Base-by-base conservation (phyloP, 2,113 vertebrate species). In the Cyprinodon variegatus region DNA sequence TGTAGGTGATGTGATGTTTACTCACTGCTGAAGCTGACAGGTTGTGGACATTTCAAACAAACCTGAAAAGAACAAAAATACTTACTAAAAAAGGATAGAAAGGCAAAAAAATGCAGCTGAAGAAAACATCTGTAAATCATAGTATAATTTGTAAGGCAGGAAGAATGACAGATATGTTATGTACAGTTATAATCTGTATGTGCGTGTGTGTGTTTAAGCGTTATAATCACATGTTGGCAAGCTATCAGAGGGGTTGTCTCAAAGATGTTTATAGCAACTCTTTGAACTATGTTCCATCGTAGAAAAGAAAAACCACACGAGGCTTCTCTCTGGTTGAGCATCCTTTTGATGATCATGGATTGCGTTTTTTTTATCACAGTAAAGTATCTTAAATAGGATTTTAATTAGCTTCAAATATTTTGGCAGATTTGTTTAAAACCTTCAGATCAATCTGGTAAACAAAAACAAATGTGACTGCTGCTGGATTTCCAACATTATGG, bases 161-260 rank as follows among this genome's bases (percentile, higher is more conserved):
- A 39, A 65, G 61, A 50, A 75, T 73, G 60, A 60, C 59, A 80
- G n/a, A 76, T 77, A 72, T 79, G 53, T 36, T 82, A 68, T n/a
- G 78, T 69, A 61, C 29, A 82, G 78, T 79, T 87, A 83, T 83
- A 82, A 84, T 88, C 68, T 85, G 48, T 65, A 65, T 79, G 53
- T 48, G 53, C 61, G 62, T 78, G 68, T 71, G 78, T 68, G 72
- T 70, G 63, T 62, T 77, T 70, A 9, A 53, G 62, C 59, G 53
- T 79, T 86, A 76, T 89, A 88, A 89, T 89, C 72, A 91, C 39
- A 83, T 59, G 66, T 76, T 90, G 84, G 84, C 86, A 65, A 61
- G 3, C 68, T 82, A 76, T 85, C 85, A 83, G 46, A 83, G 61
- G 76, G 60, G 6, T 41, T 74, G 68, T 75, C 60, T 70, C 57